A percentile compares a stretch with the other conserved stretches of the same genome.
phyloP scores from a whole-genome alignment of 2,797 vertebrate species.

The Alectoris magna region DNA sequence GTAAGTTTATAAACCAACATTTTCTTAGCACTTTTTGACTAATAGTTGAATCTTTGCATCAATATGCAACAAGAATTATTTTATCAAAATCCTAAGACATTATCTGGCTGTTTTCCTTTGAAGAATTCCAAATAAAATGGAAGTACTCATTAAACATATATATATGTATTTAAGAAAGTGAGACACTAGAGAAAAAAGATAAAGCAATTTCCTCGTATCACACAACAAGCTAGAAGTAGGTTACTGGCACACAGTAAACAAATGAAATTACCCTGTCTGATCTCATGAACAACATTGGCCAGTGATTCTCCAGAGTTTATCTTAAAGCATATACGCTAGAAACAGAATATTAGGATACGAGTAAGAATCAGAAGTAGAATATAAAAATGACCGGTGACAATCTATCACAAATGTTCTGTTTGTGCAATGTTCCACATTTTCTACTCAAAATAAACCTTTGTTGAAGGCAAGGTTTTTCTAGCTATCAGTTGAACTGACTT shows the following conservation, averaged over 20 bases:
- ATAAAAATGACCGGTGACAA: neutral
- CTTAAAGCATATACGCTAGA: neutral
- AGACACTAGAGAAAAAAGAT: neutral
- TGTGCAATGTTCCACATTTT: neutral
- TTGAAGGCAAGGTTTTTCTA: neutral
- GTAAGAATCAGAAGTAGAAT: neutral
- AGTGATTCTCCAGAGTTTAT: neutral
- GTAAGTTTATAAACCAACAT: neutral
- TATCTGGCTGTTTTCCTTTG: neutral
- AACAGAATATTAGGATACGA: neutral
- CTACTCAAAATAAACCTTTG: neutral
- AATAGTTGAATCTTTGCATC: neutral
- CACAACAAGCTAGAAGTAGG: neutral
- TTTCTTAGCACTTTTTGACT: conserved; percentile 1
- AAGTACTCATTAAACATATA: neutral
- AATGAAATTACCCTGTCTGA: neutral
- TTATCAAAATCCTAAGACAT: conserved; percentile 8
- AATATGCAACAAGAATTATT: neutral
- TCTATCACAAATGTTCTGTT: neutral
- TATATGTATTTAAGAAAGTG: neutral
- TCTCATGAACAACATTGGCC: neutral
- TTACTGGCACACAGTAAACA: neutral
- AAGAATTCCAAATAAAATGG: neutral
- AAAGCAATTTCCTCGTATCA: neutral
- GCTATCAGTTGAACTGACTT: neutral